These are phyloP conservation scores for Philereme vetulata DNA, from an alignment of 2,888 invertebrate species.

Conservation along the genomic window DNA sequence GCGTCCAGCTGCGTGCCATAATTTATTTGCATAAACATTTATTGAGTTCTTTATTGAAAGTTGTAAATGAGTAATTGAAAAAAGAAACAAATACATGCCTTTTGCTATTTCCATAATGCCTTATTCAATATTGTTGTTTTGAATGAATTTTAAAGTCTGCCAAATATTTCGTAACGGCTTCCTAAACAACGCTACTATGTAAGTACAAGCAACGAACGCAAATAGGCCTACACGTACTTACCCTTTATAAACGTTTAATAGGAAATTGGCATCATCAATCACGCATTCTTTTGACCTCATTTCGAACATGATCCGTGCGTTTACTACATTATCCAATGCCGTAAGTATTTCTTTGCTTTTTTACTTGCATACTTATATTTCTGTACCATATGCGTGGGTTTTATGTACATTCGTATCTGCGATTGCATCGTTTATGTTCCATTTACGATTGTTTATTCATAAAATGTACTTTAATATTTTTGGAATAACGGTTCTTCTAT, in stretches of 20 bases:
- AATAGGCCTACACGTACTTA: conserved; percentile 48
- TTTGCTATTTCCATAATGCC: conserved; percentile 9
- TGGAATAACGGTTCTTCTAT: conserved; percentile 5
- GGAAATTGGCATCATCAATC: conserved; percentile 72
- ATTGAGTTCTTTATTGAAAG: conserved; percentile 34
- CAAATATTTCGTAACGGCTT: conserved; percentile 23
- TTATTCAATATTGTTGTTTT: conserved; percentile 4
- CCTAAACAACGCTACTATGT: conserved; percentile 11
- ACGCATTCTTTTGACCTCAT: conserved; percentile 59
- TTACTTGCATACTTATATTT: conserved; percentile 19
- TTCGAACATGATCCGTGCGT: conserved; percentile 42
- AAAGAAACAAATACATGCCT: conserved; percentile 19
- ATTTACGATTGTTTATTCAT: conserved; percentile 24
- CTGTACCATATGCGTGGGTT: conserved; percentile 19
- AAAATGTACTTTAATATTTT: conserved; percentile 21
- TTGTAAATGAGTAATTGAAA: conserved; percentile 28
- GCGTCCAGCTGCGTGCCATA: conserved; percentile 34
- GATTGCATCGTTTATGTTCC: conserved; percentile 21
- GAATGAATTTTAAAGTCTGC: conserved; percentile 8
- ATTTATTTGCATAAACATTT: conserved; percentile 33
- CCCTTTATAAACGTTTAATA: conserved; percentile 50
- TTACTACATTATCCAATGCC: conserved; percentile 27
- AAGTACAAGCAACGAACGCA: conserved; percentile 40
- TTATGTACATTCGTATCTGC: conserved; percentile 4
- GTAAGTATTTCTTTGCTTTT: conserved; percentile 10